phyloP scores from a whole-genome alignment of 2,113 vertebrate genomes.

The Phyllostomus hastatus region DNA sequence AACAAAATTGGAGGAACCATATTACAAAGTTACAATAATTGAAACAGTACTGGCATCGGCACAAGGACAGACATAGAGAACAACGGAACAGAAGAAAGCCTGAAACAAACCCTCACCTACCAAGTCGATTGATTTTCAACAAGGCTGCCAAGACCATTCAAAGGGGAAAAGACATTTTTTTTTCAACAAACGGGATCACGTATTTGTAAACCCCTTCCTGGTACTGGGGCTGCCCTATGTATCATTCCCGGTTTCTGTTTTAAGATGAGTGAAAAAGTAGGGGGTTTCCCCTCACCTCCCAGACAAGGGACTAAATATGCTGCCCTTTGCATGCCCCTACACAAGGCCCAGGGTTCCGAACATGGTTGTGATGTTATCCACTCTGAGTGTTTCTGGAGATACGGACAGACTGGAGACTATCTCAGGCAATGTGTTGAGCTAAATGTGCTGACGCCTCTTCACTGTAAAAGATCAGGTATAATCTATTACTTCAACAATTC shows the following conservation, averaged over 20 bases:
- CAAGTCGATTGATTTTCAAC: background rate
- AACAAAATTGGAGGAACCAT: background rate
- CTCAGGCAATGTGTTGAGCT: slow-evolving; percentile 6
- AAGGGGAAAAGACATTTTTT: background rate
- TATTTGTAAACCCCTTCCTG: background rate
- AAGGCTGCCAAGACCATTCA: background rate
- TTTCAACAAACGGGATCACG: background rate
- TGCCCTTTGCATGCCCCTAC: background rate
- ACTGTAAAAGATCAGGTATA: slow-evolving; percentile 53
- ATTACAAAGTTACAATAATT: background rate
- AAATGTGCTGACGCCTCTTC: background rate
- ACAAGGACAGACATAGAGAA: background rate
- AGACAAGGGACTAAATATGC: background rate
- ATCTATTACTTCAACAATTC: slow-evolving; percentile 62
- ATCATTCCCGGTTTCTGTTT: background rate
- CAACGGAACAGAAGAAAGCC: background rate
- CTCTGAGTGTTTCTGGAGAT: background rate
- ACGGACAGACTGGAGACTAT: background rate
- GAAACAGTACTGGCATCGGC: background rate
- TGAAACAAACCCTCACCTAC: background rate
- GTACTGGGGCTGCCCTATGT: rapidly evolving
- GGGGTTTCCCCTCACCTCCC: background rate
- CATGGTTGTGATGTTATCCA: too few species aligned
- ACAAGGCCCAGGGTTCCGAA: background rate
- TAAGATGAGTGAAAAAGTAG: background rate